These are phyloP conservation scores for Apamea monoglypha DNA, from an alignment of 2,888 invertebrate species.

Conservation along the genomic window DNA sequence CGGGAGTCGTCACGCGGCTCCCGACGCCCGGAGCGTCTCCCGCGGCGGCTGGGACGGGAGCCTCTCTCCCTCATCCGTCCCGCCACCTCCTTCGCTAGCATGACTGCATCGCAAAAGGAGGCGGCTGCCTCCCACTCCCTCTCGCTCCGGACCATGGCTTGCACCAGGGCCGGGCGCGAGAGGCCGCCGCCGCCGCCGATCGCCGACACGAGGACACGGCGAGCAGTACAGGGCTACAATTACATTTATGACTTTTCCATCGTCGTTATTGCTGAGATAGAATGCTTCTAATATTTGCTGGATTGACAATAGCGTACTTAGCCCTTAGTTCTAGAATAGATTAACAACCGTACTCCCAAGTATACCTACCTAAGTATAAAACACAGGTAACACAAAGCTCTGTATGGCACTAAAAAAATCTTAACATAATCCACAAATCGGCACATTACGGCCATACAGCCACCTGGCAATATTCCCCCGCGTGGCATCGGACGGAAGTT, in stretches of 20 bases:
- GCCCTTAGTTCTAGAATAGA: neutral
- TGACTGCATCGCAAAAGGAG: no score
- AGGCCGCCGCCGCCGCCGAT: no score
- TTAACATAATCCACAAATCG: neutral
- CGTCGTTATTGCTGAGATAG: neutral
- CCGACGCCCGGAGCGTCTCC: no score
- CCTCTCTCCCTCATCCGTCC: no score
- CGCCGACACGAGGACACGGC: no score
- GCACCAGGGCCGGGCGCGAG: no score
- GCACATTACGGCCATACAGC: neutral
- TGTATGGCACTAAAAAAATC: neutral
- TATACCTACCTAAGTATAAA: neutral
- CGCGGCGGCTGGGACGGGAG: no score
- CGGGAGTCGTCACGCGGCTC: no score
- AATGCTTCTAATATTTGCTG: neutral
- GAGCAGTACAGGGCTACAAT: no score
- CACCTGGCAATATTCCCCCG: conserved; percentile 25
- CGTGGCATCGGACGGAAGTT: conserved; percentile 58
- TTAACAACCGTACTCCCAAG: neutral
- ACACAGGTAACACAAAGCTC: neutral
- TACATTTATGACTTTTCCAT: neutral
- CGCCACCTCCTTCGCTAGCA: no score
- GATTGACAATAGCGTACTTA: neutral
- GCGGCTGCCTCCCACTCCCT: no score
- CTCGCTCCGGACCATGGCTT: no score